phyloP scores from a whole-genome alignment of 2,797 vertebrate genomes.

The Gallinago nigripennis region DNA sequence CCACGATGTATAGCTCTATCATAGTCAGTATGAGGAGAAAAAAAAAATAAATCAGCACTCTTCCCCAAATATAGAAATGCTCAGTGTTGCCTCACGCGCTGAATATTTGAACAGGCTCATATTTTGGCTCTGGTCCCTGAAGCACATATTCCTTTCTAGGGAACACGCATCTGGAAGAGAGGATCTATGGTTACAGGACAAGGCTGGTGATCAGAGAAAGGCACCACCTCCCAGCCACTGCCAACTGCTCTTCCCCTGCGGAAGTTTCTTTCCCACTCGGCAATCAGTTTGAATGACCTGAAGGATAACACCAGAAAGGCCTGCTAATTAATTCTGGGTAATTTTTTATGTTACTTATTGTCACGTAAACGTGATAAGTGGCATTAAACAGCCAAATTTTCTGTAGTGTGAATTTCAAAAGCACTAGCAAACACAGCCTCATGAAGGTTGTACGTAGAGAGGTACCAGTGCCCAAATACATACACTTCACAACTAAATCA shows the following conservation, averaged over 20 bases:
- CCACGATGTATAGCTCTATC: background rate
- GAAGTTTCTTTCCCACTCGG: background rate
- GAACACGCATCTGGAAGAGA: background rate
- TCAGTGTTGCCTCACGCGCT: background rate
- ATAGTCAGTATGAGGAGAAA: background rate
- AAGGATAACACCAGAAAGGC: background rate
- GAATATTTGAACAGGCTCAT: background rate
- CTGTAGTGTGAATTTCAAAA: background rate
- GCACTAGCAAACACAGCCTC: background rate
- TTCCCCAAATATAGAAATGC: conserved; percentile 45
- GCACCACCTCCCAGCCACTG: background rate
- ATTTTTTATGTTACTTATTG: background rate
- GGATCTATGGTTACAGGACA: background rate
- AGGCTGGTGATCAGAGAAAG: background rate
- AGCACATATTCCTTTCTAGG: background rate
- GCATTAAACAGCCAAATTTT: background rate
- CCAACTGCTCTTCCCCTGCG: background rate
- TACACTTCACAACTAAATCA: background rate
- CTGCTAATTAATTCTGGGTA: background rate
- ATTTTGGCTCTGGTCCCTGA: conserved; percentile 30
- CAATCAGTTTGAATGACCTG: background rate
- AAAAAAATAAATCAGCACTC: background rate
- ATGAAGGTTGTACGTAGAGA: background rate
- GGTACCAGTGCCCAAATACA: background rate
- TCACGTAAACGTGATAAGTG: background rate